These are phyloP conservation scores for Meganola albula DNA, from an alignment of 2,888 invertebrate species.

Conservation along the genomic window DNA sequence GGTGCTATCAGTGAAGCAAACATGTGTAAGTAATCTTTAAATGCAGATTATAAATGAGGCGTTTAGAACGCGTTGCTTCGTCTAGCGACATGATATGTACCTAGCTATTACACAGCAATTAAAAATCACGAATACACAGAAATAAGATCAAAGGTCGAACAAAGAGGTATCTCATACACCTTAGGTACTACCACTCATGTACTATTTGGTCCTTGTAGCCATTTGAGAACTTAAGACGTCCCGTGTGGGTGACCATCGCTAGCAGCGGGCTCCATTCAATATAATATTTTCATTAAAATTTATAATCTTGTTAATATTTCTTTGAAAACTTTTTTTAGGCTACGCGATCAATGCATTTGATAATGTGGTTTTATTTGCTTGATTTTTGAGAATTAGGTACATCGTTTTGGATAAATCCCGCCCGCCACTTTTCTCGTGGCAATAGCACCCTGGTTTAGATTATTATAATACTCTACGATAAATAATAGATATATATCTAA, in stretches of 20 bases:
- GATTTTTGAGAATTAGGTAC: no score
- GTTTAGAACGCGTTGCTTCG: neutral
- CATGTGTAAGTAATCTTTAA: slow-evolving; percentile 26
- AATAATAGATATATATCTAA: no score
- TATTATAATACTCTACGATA: no score
- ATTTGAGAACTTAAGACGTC: slow-evolving; percentile 13
- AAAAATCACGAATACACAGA: slow-evolving; percentile 18
- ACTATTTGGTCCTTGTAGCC: slow-evolving; percentile 35
- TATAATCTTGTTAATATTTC: no score
- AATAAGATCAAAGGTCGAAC: slow-evolving; percentile 9
- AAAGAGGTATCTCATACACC: slow-evolving; percentile 16
- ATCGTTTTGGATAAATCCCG: slow-evolving; percentile 3
- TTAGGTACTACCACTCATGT: slow-evolving; percentile 28
- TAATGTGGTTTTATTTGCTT: no score
- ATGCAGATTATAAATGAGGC: slow-evolving; percentile 18
- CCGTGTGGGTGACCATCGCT: no score
- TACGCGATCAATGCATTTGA: no score
- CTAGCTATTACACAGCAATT: slow-evolving; percentile 38
- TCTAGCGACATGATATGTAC: slow-evolving; percentile 45
- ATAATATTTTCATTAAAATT: no score
- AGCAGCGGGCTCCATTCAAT: no score
- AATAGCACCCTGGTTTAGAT: slow-evolving; percentile 60
- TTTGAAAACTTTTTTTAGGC: no score
- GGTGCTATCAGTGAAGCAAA: slow-evolving; percentile 53
- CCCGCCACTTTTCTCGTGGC: slow-evolving; percentile 16